Conservation (phyloP, 1,140 invertebrate genomes). For the Bombus sibiricus region DNA sequence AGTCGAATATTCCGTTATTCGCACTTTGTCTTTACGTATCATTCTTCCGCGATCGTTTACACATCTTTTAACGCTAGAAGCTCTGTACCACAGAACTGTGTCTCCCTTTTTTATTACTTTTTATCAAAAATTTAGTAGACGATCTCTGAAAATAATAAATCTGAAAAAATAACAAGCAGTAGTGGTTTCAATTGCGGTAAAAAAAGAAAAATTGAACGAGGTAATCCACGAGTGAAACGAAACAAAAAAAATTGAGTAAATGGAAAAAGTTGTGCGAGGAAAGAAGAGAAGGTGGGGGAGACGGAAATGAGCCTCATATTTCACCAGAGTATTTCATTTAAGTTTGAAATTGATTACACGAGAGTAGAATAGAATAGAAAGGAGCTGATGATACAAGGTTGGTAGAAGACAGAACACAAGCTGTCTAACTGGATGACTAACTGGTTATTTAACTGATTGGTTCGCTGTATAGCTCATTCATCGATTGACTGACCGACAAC, state of each 20-base stretch:
- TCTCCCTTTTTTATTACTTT: not conserved
- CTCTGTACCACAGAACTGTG: not conserved
- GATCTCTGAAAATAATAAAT: not conserved
- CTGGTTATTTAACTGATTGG: constrained; percentile 1
- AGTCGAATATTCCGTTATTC: not conserved
- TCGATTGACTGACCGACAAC: not conserved
- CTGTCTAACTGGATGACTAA: not conserved
- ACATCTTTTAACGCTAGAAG: not conserved
- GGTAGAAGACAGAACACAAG: not conserved
- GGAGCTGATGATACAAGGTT: constrained; percentile 11
- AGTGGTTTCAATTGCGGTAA: not conserved
- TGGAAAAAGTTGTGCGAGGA: constrained; percentile 3
- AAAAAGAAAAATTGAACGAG: not conserved
- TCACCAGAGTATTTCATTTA: constrained; percentile 52
- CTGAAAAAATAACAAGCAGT: not conserved
- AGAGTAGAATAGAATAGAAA: constrained; percentile 21
- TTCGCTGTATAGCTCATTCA: not conserved
- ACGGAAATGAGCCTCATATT: constrained; percentile 42
- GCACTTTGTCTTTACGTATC: not conserved
- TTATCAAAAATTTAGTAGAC: not conserved
- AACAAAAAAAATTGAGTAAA: constrained; percentile 6
- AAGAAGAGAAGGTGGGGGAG: not conserved
- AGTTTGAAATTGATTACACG: constrained; percentile 58
- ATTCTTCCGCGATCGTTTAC: not conserved
- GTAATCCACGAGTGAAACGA: constrained; percentile 4